Evolutionary conservation across 2,888 invertebrate species (phyloP), one percentile per base, ranked within the genome.

Genomic region (Sarcophaga variegata): DNA sequence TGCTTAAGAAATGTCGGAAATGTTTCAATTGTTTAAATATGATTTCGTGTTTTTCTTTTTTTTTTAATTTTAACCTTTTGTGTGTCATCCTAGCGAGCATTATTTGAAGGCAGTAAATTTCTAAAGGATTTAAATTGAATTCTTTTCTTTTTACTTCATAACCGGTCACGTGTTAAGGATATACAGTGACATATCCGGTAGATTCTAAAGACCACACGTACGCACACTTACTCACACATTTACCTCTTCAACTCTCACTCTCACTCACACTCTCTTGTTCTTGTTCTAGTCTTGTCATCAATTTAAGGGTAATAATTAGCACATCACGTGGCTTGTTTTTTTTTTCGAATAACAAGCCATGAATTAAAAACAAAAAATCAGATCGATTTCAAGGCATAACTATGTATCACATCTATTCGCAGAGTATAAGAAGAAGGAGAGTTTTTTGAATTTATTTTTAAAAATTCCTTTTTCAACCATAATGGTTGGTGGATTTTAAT

Each of bases 111-210:
- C 27, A 75, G 49, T 10, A 64, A 70, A 60, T 85, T 85, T 81
- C 67, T 67, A 63, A 74, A 83, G 80, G 81, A 86, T 77, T 86
- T 83, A 70, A 81, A 77, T 88, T 84, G 71, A 83, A 83, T 74
- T 54, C 59, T 66, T 70, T 72, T 45, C 45, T 14, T 49, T 10
- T 10, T 63, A 22, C n/a, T 81, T 66, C 83, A 83, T 81, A 88
- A 87, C 84, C 82, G 89, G 89, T 86, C 89, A 89, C 89, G 89
- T 89, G 89, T 88, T 78, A 74, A 80, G 88, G 88, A 89, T 88
- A 87, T 84, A 87, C 86, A 83, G 83, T 88, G 89, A 89, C 89
- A 89, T 85, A 86, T 89, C 89, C 89, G 89, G 88, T 70, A 77
- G 83, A 83, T 79, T 69, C 81, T 77, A 60, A 85, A 88, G 88